A percentile compares a stretch with the other conserved stretches of the same genome.
Conservation (phyloP, 1,140 invertebrate species). For the Cotesia chilonis region DNA sequence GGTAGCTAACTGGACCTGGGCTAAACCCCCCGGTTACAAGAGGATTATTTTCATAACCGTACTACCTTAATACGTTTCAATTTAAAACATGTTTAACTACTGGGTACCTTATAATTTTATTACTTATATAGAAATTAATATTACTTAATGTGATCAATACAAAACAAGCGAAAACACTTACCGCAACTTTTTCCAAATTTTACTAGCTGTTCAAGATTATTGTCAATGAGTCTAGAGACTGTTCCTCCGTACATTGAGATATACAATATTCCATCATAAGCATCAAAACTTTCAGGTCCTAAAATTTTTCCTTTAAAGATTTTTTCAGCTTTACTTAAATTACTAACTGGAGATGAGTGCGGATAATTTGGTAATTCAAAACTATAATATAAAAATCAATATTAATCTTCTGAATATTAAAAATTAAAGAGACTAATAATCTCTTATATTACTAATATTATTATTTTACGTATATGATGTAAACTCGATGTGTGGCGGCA, state of each 20-base stretch:
- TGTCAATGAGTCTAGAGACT: slow-evolving; percentile 73
- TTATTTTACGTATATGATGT: slow-evolving; percentile 62
- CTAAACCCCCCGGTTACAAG: too few species aligned
- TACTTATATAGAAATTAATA: too few species aligned
- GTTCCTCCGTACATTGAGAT: slow-evolving; percentile 74
- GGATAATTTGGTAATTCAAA: slow-evolving; percentile 61
- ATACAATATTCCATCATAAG: slow-evolving; percentile 75
- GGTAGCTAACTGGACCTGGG: too few species aligned
- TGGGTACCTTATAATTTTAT: too few species aligned
- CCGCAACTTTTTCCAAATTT: slow-evolving; percentile 82
- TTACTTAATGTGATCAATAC: too few species aligned
- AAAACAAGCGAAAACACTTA: slow-evolving; percentile 55
- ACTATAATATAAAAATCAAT: too few species aligned
- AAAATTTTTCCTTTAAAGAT: slow-evolving; percentile 71
- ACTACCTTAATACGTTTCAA: too few species aligned
- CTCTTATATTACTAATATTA: neutral
- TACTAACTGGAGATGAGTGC: slow-evolving; percentile 68
- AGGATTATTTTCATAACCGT: too few species aligned
- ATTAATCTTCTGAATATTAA: too few species aligned
- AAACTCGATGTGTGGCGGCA: slow-evolving; percentile 67
- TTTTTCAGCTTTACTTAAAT: slow-evolving; percentile 71
- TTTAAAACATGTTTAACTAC: too few species aligned
- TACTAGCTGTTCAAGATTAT: slow-evolving; percentile 69
- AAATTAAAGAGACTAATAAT: neutral
- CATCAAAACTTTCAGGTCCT: slow-evolving; percentile 77